These are phyloP conservation scores for Caenorhabditis japonica DNA, from an alignment of 2,888 invertebrate genomes.

Conservation along the genomic window DNA sequence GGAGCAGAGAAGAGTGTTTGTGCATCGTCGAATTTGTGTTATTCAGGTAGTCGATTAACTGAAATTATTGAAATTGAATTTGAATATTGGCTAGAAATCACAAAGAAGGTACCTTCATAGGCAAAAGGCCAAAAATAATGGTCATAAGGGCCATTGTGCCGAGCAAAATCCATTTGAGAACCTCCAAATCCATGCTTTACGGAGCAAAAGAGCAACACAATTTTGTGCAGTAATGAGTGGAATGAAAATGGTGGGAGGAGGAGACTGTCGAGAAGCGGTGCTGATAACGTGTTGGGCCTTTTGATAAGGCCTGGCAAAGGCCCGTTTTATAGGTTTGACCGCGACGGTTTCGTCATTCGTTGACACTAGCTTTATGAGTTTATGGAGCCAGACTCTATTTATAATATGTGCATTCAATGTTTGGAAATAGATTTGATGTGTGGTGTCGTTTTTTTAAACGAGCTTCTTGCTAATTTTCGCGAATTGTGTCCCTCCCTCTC, in stretches of 20 bases:
- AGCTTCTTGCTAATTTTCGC: too few species aligned
- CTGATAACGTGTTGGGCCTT: too few species aligned
- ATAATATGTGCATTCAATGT: slow-evolving; percentile 15
- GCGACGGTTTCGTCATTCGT: slow-evolving; percentile 32
- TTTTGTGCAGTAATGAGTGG: slow-evolving; percentile 4
- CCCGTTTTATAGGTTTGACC: slow-evolving; percentile 41
- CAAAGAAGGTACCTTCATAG: slow-evolving; percentile 84
- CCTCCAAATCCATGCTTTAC: slow-evolving; percentile 44
- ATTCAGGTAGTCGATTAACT: slow-evolving; percentile 49
- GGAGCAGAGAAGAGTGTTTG: slow-evolving; percentile 52
- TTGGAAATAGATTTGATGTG: not conserved
- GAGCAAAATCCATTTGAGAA: slow-evolving; percentile 64
- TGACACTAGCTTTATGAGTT: slow-evolving; percentile 12
- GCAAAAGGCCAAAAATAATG: slow-evolving; percentile 69
- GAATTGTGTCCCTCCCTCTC: too few species aligned
- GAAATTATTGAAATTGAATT: slow-evolving; percentile 12
- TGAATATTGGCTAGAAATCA: not conserved
- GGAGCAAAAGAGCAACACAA: not conserved
- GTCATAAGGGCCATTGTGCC: slow-evolving; percentile 64
- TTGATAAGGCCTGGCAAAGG: slow-evolving; percentile 42
- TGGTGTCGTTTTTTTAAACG: too few species aligned
- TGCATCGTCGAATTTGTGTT: slow-evolving; percentile 30
- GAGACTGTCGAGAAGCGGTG: slow-evolving; percentile 17
- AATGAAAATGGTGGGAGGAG: slow-evolving; percentile 27
- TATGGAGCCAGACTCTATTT: slow-evolving; percentile 9